Evolutionary conservation across 2,888 invertebrate genomes (phyloP), one percentile per base, ranked within the genome.

Genomic region (Hermaeophaga mercurialis): DNA sequence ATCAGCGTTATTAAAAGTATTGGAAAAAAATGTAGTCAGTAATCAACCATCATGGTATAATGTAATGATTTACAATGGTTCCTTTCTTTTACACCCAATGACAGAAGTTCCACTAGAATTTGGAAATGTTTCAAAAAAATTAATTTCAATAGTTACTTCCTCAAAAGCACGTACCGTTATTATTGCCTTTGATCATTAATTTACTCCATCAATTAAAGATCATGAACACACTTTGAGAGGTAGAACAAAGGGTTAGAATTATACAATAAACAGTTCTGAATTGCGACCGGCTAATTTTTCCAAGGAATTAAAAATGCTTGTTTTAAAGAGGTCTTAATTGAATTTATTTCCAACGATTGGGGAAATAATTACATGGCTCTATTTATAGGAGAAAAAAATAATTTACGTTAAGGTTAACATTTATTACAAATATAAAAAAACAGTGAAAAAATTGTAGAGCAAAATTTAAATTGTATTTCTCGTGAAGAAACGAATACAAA

Each of bases 401-500:
- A 17, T 45, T 14, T 45, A 53, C 31, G 28, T 59, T 45, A 63
- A 61, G 19, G 54, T 56, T 26, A 54, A 62, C 41, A 17, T 15
- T 41, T 62, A 58, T 49, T 60, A 62, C 48, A 38, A 47, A 47
- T 50, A 58, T 46, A 19, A 41, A 44, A 26, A 22, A 24, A 22
- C 11, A 43, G 22, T 24, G 24, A 43, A 44, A 26, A 1, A n/a
- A 34, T 26, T 5, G 17, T 46, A 8, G 28, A 56, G 18, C 26
- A 59, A 8, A 33, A 50, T 36, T 47, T 28, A 26, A 24, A 12
- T 26, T 28, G 1, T 28, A 12, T 7, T 7, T 45, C 36, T 50
- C 62, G 61, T 36, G 61, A 61, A 59, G 62, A 57, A 54, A 56
- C 56, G 15, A 53, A 58, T 12, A 53, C 53, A 5, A 61, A 61